Evolutionary conservation across 1,140 invertebrate genomes (phyloP).

Genomic region (Aphelenchoides fujianensis): DNA sequence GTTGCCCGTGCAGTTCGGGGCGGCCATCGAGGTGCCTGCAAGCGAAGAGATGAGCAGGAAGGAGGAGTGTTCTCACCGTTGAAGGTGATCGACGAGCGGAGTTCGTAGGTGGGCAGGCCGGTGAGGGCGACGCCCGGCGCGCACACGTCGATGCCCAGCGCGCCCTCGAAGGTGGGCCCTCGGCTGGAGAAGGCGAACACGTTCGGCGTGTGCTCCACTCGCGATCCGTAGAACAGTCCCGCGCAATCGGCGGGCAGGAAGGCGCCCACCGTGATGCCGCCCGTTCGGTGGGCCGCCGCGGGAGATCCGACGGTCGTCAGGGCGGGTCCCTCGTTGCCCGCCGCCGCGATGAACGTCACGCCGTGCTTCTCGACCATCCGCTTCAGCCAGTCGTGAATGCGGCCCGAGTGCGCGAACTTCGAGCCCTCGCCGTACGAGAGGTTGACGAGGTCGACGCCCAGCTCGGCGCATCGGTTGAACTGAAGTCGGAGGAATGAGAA

Average conservation of each 20-base stretch:
- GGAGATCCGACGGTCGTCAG: conserved; percentile 86
- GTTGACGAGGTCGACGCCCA: conserved; percentile 79
- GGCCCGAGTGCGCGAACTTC: conserved; percentile 82
- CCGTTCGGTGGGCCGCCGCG: conserved; percentile 78
- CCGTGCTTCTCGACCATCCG: conserved; percentile 90
- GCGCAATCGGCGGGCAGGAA: conserved; percentile 65
- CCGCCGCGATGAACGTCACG: conserved; percentile 83
- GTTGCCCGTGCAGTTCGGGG: conserved; percentile 83
- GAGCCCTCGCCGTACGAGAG: conserved; percentile 95
- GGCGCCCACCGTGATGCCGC: conserved; percentile 87
- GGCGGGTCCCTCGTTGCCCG: conserved; percentile 89
- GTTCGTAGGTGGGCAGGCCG: conserved; percentile 84
- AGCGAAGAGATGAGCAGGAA: too few species aligned
- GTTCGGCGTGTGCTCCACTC: not conserved
- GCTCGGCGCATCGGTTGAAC: conserved; percentile 66
- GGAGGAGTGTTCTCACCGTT: too few species aligned
- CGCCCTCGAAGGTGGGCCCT: conserved; percentile 75
- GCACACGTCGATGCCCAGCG: conserved; percentile 79
- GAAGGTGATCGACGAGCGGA: conserved; percentile 83
- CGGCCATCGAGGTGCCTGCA: conserved; percentile 77
- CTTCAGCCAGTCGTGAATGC: conserved; percentile 78
- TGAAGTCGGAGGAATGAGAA: too few species aligned
- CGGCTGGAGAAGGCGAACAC: conserved; percentile 88
- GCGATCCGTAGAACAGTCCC: conserved; percentile 12
- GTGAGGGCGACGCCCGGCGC: conserved; percentile 94